These are phyloP conservation scores for Myrmecophaga tridactyla DNA, from an alignment of 2,113 vertebrate genomes.

Conservation along the genomic window DNA sequence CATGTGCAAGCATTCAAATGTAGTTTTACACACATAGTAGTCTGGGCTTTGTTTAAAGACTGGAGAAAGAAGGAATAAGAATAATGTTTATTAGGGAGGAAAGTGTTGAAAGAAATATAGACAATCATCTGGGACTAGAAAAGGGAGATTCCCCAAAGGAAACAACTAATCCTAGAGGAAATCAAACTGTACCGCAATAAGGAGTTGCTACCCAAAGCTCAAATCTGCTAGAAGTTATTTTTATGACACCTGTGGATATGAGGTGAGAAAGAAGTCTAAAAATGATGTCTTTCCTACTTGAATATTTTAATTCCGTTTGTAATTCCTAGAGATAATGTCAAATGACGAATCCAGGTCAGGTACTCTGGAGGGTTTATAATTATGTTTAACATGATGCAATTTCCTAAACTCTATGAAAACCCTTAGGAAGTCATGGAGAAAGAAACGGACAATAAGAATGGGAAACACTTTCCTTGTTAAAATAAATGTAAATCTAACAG, in stretches of 20 bases:
- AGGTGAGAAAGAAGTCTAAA: conserved; percentile 13
- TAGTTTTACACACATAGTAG: not conserved
- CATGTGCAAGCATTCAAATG: not conserved
- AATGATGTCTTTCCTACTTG: not conserved
- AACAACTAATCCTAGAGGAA: not conserved
- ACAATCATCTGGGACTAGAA: not conserved
- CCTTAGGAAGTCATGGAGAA: not conserved
- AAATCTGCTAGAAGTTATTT: not conserved
- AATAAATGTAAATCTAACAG: not conserved
- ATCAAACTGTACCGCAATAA: not conserved
- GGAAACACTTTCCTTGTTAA: not conserved
- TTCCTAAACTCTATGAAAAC: not conserved
- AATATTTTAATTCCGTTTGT: not conserved
- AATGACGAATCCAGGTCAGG: not conserved
- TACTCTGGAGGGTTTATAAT: not conserved
- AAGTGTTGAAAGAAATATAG: not conserved
- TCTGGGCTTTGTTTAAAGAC: not conserved
- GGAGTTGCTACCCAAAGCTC: not conserved
- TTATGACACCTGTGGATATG: not conserved
- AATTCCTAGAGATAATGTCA: not conserved
- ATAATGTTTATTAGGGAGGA: not conserved
- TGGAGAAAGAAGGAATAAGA: not conserved
- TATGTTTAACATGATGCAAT: not conserved
- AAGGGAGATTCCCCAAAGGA: not conserved
- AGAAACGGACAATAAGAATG: not conserved